phyloP scores from a whole-genome alignment of 2,113 vertebrate genomes.

The Heptranchias perlo region DNA sequence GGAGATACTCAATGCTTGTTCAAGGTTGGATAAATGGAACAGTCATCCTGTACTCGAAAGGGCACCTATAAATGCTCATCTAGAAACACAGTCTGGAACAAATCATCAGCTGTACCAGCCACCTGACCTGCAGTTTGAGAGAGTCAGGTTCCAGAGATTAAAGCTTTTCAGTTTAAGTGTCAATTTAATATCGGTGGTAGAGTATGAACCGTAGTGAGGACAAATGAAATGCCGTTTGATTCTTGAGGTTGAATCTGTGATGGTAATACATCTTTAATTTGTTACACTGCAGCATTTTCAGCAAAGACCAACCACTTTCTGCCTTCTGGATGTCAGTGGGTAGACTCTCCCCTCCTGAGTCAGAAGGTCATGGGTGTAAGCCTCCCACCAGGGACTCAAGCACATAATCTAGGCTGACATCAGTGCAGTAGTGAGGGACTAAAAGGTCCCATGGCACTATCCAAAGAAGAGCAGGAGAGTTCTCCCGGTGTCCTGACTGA shows the following conservation, averaged over 20 bases:
- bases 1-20: neutral
- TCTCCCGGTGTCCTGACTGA: no score
- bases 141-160: neutral
- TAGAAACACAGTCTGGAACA: neutral
- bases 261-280: neutral
- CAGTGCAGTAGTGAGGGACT: no score
- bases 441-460: neutral
- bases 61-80: neutral
- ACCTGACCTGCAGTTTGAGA: neutral
- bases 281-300: neutral
- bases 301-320: neutral
- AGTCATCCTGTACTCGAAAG: neutral
- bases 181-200: neutral
- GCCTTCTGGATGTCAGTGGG: no score
- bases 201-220: neutral
- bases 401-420: no score
- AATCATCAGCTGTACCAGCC: neutral
- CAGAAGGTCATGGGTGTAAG: neutral
- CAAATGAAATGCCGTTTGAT: neutral
- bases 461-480: neutral
- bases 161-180: neutral
- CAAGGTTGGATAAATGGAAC: neutral
- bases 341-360: no score
- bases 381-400: no score
- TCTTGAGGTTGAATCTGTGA: neutral